Evolutionary conservation across 2,888 invertebrate species (phyloP).

Genomic region (Sphinx pinastri): DNA sequence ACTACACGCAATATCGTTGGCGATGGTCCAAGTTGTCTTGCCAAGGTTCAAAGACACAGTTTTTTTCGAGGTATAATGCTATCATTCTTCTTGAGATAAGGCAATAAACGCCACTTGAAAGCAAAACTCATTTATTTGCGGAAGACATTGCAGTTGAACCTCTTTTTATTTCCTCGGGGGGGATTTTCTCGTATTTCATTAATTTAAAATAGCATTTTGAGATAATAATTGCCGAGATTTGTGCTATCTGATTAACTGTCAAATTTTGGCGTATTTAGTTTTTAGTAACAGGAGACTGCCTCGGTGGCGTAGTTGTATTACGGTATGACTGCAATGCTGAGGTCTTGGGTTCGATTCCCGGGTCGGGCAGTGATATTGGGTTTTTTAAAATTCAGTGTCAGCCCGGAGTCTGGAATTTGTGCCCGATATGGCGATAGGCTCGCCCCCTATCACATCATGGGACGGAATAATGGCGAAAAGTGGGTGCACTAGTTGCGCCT

Average conservation of each 20-base stretch:
- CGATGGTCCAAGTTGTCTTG: slow-evolving; percentile 72
- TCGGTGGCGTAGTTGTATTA: too few species aligned
- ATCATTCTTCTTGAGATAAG: slow-evolving; percentile 76
- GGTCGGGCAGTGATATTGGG: too few species aligned
- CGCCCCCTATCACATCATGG: too few species aligned
- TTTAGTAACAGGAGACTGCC: too few species aligned
- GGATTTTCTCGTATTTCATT: slow-evolving; percentile 58
- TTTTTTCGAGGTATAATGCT: slow-evolving; percentile 64
- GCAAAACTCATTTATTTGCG: slow-evolving; percentile 72
- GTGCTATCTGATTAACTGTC: not conserved
- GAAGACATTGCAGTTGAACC: slow-evolving; percentile 63
- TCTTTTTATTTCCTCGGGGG: slow-evolving; percentile 64
- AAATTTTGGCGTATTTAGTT: not conserved
- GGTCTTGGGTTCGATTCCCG: too few species aligned
- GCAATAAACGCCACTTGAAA: slow-evolving; percentile 77
- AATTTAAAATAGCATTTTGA: slow-evolving; percentile 51
- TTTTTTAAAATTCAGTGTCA: too few species aligned
- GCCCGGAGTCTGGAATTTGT: too few species aligned
- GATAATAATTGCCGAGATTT: slow-evolving; percentile 22
- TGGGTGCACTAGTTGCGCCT: too few species aligned
- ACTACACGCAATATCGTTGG: slow-evolving; percentile 71
- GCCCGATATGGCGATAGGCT: too few species aligned
- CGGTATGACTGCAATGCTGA: too few species aligned
- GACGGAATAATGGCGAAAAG: too few species aligned
- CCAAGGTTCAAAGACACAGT: slow-evolving; percentile 80